phyloP scores from a whole-genome alignment of 1,140 invertebrate species.

The Calycopis cecrops region DNA sequence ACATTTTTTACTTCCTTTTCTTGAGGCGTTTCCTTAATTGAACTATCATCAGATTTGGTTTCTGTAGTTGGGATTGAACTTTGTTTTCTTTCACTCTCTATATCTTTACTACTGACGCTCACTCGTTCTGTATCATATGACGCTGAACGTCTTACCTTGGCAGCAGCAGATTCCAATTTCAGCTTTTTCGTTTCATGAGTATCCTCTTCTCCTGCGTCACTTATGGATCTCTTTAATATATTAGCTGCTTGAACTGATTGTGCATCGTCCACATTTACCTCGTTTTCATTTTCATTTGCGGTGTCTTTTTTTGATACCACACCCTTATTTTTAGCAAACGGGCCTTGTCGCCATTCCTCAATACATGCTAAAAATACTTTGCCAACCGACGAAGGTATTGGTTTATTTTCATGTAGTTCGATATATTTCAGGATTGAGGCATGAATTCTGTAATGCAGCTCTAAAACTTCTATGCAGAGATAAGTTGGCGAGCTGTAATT shows the following conservation, averaged over 20 bases:
- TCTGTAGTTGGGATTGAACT: neutral
- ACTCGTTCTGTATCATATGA: conserved; percentile 61
- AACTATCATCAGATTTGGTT: conserved; percentile 4
- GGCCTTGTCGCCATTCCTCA: conserved; percentile 59
- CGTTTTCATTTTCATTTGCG: conserved; percentile 30
- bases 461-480: conserved; percentile 91
- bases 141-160: conserved; percentile 60
- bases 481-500: conserved; percentile 88
- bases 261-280: conserved; percentile 37
- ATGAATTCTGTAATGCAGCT: conserved; percentile 89
- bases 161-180: conserved; percentile 61
- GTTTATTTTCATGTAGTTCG: conserved; percentile 79
- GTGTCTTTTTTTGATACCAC: conserved; percentile 44
- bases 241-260: conserved; percentile 54
- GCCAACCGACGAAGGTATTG: conserved; percentile 59
- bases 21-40: conserved; percentile 19
- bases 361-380: conserved; percentile 63
- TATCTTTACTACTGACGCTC: conserved; percentile 12
- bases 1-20: conserved; percentile 16
- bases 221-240: conserved; percentile 62
- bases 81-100: conserved; percentile 1
- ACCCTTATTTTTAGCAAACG: conserved; percentile 48
- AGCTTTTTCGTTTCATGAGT: conserved; percentile 54
- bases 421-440: conserved; percentile 90
- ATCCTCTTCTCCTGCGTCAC: conserved; percentile 63